phyloP scores from a whole-genome alignment of 2,113 vertebrate species.

The Hemiprocne comata region DNA sequence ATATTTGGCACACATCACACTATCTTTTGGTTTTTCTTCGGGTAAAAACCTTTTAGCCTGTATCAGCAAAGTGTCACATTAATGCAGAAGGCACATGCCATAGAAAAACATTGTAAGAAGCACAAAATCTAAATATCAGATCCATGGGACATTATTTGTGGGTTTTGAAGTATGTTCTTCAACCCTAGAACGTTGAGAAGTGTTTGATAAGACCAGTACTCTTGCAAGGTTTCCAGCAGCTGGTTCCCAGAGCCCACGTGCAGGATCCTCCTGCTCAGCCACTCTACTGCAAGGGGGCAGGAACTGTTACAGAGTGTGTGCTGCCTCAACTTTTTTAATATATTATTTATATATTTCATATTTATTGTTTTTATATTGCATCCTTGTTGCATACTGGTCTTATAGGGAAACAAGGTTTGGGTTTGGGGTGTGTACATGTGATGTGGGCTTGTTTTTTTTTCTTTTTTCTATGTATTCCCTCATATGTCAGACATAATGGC shows the following conservation, averaged over 20 bases:
- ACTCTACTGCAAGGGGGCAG: background rate
- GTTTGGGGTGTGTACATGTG: background rate
- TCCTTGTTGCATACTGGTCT: background rate
- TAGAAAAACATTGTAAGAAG: background rate
- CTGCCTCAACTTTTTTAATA: background rate
- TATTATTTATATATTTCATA: background rate
- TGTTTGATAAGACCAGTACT: background rate
- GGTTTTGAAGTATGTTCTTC: background rate
- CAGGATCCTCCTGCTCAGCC: background rate
- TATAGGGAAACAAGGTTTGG: background rate
- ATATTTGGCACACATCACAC: background rate
- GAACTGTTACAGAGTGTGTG: background rate
- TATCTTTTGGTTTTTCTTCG: background rate
- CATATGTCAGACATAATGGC: background rate
- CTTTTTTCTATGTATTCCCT: background rate
- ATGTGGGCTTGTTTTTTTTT: background rate
- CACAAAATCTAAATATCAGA: background rate
- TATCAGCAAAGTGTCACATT: background rate
- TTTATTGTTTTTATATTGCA: background rate
- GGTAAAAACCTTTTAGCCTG: background rate
- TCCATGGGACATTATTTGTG: background rate
- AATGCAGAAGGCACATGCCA: background rate
- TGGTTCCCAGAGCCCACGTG: background rate
- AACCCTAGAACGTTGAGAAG: background rate
- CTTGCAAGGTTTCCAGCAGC: background rate